Evolutionary conservation across 2,113 vertebrate species (phyloP), one percentile per base, ranked within the genome.

Genomic region (Lagopus muta): DNA sequence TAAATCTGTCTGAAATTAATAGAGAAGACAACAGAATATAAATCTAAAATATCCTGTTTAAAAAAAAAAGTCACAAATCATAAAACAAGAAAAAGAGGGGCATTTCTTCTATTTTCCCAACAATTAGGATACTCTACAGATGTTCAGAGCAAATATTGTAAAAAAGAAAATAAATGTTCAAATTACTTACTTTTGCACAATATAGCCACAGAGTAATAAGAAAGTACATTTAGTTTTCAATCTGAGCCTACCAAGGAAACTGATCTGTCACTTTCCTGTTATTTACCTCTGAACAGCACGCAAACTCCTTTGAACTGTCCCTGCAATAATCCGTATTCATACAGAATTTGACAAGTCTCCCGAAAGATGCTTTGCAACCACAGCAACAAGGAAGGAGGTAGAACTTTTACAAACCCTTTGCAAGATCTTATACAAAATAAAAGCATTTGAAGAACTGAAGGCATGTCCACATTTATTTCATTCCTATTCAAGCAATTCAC

Each of bases 1-100:
- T 93, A 99, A 98, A 97, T 99, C 99, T 98, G 97, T 99, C 99
- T 99, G 98, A 94, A 98, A 97, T 98, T 57, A 96, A 98, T 91
- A 97, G 7, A 93, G 28, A 92, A 89, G 27, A 86, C 34, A 94
- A 88, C 54, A 96, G 42, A 95, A 96, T 58, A 95, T 84, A 96
- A 97, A 95, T 86, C 64, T 36, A 88, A 77, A 92, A 86, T 57
- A 71, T 5, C 47, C 20, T 36, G 27, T 57, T 84, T 61, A 52
- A 78, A 52, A 43, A 43, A 43, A 43, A 43, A 6, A 42, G 6
- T 43, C 15, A 43, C 15, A 43, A 43, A 36, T 20, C 3, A 20
- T 38, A 61, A 61, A 74, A 58, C 4, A 50, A 16, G 8, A 57
- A 48, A 69, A 32, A 69, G 5, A 62, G 73, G 1, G 16, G 3